Base-by-base conservation (phyloP, 2,888 invertebrate species). In the Melanotus villosus region DNA sequence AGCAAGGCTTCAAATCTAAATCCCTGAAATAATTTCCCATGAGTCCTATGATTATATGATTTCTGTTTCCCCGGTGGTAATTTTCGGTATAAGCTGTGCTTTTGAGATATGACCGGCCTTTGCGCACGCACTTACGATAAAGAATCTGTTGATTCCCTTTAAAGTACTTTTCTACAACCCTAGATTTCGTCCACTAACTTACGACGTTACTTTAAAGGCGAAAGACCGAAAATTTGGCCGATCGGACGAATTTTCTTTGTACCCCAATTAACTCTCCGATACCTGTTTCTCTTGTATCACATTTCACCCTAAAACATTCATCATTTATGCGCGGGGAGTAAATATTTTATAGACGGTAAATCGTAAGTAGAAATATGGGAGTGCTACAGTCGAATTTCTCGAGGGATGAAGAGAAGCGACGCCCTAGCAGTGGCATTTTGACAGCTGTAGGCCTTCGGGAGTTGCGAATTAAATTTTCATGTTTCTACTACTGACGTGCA, bases 11-110 rank as follows among this genome's bases (percentile, higher is more conserved):
- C 70, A 73, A 75, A 75, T 75, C 75, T 75, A 76, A 76, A 76
- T 76, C 76, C 76, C 67, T 58, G 60, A 73, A 73, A 75, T 76
- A 73, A 76, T 76, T 76, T 76, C 76, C 76, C 76, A 62, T 38
- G 76, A 74, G 76, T 64, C 50, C 64, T 54, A 68, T 74, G 76
- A 76, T 76, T 76, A 76, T 72, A 69, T 72, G 74, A 74, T 71
- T 75, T 73, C 73, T 71, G 71, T 71, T 73, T 72, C 69, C 67
- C 75, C 64, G 70, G 72, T 68, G 71, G 75, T 75, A 76, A 75
- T 75, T 75, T 75, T 73, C 67, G 47, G 58, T 65, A 64, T 64
- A 65, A 65, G 63, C 65, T 62, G 54, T 47, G 59, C 60, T 60
- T 65, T 56, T 60, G 70, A 70, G 65, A 70, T 70, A 65, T 70